Percentiles rank a stretch among this genome's conserved stretches.
phyloP scores from a whole-genome alignment of 2,888 invertebrate genomes.

The Mamestra brassicae region DNA sequence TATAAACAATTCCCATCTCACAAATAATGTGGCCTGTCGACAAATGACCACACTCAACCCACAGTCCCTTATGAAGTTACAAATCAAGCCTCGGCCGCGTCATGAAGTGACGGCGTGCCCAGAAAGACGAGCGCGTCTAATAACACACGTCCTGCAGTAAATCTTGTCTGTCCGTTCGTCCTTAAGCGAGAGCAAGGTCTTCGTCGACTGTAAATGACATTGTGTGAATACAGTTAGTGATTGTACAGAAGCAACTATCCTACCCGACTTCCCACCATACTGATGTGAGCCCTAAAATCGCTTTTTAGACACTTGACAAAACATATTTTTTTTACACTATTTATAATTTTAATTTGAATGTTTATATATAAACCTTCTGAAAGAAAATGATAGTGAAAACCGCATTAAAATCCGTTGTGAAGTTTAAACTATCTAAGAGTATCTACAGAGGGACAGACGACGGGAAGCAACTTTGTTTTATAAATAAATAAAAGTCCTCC shows the following conservation, averaged over 20 bases:
- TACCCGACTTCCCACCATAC: too few relatives aligned
- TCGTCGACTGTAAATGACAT: conserved; percentile 13
- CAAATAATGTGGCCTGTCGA: background rate
- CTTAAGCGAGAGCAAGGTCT: conserved; percentile 56
- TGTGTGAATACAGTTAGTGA: background rate
- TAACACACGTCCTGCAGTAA: conserved; percentile 63
- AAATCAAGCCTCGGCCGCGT: background rate
- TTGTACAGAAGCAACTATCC: background rate
- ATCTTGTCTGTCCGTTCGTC: conserved; percentile 52
- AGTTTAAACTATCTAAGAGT: too few relatives aligned
- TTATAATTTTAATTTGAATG: too few relatives aligned
- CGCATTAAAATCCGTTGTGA: too few relatives aligned
- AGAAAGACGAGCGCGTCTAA: conserved; percentile 48
- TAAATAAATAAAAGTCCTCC: too few relatives aligned
- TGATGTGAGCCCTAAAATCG: too few relatives aligned
- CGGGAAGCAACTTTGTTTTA: too few relatives aligned
- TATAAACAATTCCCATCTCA: background rate
- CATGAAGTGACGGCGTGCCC: background rate
- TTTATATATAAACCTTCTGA: too few relatives aligned
- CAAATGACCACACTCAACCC: background rate
- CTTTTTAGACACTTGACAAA: too few relatives aligned
- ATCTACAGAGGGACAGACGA: too few relatives aligned
- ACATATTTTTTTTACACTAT: too few relatives aligned
- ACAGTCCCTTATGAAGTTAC: conserved; percentile 4
- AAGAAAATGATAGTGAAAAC: too few relatives aligned